These are phyloP conservation scores for Ariopsis seemanni DNA, from an alignment of 2,113 vertebrate species.

Conservation along the genomic window DNA sequence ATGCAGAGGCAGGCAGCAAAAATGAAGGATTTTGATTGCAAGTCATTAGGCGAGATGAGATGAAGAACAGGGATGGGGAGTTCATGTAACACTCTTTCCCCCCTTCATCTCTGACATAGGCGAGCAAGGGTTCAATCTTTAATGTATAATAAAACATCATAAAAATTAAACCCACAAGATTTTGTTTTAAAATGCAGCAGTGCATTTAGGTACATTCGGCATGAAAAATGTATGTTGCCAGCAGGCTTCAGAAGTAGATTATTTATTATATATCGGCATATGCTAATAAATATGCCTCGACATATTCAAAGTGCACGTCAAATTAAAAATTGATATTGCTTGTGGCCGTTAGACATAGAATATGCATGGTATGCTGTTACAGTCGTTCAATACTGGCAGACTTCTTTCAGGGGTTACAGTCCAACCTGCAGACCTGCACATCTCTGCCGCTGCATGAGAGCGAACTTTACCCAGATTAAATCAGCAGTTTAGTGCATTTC, in stretches of 20 bases:
- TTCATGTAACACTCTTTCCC: slow-evolving; percentile 14
- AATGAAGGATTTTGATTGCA: slow-evolving; percentile 46
- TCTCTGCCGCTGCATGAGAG: not conserved
- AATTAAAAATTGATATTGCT: slow-evolving; percentile 71
- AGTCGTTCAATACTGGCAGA: slow-evolving; percentile 49
- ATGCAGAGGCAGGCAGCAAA: slow-evolving; percentile 40
- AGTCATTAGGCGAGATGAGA: slow-evolving; percentile 34
- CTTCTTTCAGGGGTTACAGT: slow-evolving; percentile 42
- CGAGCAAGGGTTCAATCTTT: slow-evolving; percentile 54
- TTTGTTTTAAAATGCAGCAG: slow-evolving; percentile 62
- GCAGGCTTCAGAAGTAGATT: slow-evolving; percentile 62
- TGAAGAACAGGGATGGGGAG: slow-evolving; percentile 24
- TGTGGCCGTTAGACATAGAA: slow-evolving; percentile 61
- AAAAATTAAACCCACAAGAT: slow-evolving; percentile 60
- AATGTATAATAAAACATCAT: slow-evolving; percentile 64
- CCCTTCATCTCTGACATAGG: slow-evolving; percentile 34
- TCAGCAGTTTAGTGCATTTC: slow-evolving; percentile 43
- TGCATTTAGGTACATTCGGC: slow-evolving; percentile 60
- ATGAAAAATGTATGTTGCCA: slow-evolving; percentile 67
- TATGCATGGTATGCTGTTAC: slow-evolving; percentile 54
- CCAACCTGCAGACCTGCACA: slow-evolving; percentile 20
- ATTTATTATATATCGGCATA: slow-evolving; percentile 68
- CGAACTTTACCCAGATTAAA: slow-evolving; percentile 38
- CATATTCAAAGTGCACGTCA: slow-evolving; percentile 60
- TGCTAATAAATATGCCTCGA: slow-evolving; percentile 68